Evolutionary conservation across 1,140 invertebrate genomes (phyloP).

Genomic region (Psix sp.): DNA sequence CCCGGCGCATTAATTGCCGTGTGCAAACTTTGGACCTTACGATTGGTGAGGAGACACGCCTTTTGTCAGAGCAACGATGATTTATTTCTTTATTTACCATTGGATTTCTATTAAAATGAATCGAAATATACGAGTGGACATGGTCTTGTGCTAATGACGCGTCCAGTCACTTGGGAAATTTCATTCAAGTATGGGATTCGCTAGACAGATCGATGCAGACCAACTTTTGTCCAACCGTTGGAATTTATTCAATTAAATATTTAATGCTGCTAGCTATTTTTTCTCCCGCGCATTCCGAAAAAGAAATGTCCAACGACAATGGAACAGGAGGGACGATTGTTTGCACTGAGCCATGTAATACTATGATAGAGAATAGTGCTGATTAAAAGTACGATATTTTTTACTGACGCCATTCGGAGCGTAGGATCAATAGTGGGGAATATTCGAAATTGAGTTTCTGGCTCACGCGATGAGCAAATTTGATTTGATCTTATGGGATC

Average conservation of each 20-base stretch:
- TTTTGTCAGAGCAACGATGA: conserved; percentile 48
- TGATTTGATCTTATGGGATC: conserved; percentile 29
- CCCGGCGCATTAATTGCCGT: conserved; percentile 33
- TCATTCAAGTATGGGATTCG: conserved; percentile 47
- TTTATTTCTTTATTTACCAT: conserved; percentile 56
- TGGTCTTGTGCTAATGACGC: conserved; percentile 46
- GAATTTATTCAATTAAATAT: conserved; percentile 52
- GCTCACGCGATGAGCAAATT: conserved; percentile 11
- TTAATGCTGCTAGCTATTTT: conserved; percentile 1
- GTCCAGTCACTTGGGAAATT: conserved; percentile 57
- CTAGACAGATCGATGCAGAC: conserved; percentile 29
- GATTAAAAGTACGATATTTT: conserved; percentile 44
- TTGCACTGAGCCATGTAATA: conserved; percentile 4
- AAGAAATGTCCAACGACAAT: background rate
- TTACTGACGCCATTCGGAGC: conserved; percentile 13
- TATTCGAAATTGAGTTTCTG: conserved; percentile 33
- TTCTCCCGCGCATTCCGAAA: background rate
- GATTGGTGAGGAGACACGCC: conserved; percentile 28
- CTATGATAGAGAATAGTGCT: conserved; percentile 12
- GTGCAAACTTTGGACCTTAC: conserved; percentile 33
- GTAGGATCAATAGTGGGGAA: conserved; percentile 28
- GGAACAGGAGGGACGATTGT: conserved; percentile 1
- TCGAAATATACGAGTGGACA: conserved; percentile 54
- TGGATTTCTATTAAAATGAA: conserved; percentile 57
- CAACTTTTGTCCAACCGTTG: conserved; percentile 37